Conservation (phyloP, 2,113 vertebrate species). For the Oxygymnocypris stewartii region DNA sequence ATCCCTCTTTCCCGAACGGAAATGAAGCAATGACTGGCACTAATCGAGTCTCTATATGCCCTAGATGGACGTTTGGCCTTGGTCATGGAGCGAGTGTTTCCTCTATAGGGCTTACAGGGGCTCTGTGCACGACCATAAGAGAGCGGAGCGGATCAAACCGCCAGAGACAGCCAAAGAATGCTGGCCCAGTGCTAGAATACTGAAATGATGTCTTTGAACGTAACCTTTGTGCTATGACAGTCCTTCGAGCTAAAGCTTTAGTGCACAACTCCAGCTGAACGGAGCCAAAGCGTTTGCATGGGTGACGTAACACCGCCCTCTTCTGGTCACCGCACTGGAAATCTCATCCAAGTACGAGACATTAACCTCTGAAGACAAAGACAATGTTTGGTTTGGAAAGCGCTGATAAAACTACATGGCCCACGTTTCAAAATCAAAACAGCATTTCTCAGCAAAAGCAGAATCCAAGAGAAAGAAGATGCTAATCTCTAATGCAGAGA, state of each 20-base stretch:
- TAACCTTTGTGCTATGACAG: neutral
- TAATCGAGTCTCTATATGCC: constrained; percentile 53
- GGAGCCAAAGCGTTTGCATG: neutral
- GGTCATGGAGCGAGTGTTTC: constrained; percentile 33
- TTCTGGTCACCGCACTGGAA: constrained; percentile 57
- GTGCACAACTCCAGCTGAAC: neutral
- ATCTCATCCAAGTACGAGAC: neutral
- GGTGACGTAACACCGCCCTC: constrained; percentile 68
- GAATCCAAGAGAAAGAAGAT: constrained; percentile 33
- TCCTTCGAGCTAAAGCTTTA: neutral
- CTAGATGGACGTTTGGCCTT: constrained; percentile 39
- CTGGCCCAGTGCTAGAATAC: neutral
- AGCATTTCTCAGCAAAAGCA: constrained; percentile 44
- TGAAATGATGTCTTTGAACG: neutral
- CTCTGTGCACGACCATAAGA: neutral
- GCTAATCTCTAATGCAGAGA: constrained; percentile 17
- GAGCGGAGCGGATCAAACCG: neutral
- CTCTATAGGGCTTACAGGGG: constrained; percentile 30
- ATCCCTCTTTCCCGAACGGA: constrained; percentile 40
- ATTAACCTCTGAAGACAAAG: constrained; percentile 54
- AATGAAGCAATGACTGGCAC: constrained; percentile 47
- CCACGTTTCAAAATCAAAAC: constrained; percentile 52
- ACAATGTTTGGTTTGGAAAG: constrained; percentile 59
- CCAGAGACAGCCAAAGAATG: neutral
- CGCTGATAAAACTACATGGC: constrained; percentile 50